phyloP scores from a whole-genome alignment of 1,140 invertebrate genomes.

The Cataglyphis hispanica region DNA sequence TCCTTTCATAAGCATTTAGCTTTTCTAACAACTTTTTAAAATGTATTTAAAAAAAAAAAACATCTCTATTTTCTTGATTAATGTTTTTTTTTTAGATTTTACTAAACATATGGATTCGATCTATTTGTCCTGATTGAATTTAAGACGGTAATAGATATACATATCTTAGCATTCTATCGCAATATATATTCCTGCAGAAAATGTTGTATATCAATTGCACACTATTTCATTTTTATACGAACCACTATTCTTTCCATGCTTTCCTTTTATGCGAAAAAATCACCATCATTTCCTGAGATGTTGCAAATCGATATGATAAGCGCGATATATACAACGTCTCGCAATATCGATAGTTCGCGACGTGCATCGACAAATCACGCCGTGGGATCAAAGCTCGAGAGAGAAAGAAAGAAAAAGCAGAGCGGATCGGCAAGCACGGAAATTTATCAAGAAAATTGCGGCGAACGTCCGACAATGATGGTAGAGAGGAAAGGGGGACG shows the following conservation, averaged over 20 bases:
- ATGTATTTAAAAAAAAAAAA: not conserved
- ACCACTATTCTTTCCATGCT: not conserved
- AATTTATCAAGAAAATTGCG: constrained; percentile 56
- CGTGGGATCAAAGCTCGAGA: not conserved
- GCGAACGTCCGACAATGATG: constrained; percentile 14
- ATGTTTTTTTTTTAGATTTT: not conserved
- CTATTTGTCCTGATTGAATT: not conserved
- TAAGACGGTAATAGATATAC: not conserved
- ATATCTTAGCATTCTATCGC: not conserved
- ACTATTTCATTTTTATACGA: not conserved
- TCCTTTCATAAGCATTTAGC: not conserved
- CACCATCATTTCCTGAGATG: not conserved
- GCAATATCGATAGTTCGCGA: constrained; percentile 25
- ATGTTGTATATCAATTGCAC: constrained; percentile 4
- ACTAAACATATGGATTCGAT: not conserved
- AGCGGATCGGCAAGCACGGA: constrained; percentile 13
- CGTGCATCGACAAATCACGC: constrained; percentile 37
- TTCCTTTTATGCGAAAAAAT: constrained; percentile 5
- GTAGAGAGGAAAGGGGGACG: not conserved
- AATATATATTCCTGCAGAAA: constrained; percentile 10
- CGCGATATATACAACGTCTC: not conserved
- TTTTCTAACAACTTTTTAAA: not conserved
- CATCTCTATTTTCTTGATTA: not conserved
- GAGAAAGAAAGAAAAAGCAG: not conserved
- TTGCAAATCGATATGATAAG: constrained; percentile 32